Percentiles rank a stretch among this genome's conserved stretches.
Conservation (phyloP, 2,113 vertebrate species). For the Malurus alboscapulatus region DNA sequence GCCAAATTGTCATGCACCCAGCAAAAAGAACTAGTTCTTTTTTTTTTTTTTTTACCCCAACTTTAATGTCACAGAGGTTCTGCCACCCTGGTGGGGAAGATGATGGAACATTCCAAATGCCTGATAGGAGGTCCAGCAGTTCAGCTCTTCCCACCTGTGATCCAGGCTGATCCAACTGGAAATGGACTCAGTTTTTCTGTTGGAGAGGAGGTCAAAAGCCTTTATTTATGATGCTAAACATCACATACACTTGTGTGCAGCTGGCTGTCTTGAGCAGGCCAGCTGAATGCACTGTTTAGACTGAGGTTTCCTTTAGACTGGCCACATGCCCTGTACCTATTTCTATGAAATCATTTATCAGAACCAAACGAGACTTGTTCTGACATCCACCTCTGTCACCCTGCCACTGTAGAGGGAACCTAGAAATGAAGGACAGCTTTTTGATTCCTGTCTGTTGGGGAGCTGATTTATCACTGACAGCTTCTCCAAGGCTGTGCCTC, state of each 20-base stretch:
- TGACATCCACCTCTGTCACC: background rate
- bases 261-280: constrained; percentile 15
- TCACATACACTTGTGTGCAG: constrained; percentile 1
- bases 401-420: background rate
- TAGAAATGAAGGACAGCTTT: background rate
- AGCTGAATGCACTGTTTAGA: background rate
- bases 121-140: background rate
- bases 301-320: background rate
- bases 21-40: background rate
- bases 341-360: background rate
- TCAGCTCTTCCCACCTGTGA: background rate
- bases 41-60: background rate
- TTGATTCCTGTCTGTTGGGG: background rate
- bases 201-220: background rate
- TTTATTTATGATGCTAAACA: background rate
- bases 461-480: background rate
- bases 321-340: constrained; percentile 4
- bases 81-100: background rate
- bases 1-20: background rate
- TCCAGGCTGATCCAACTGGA: background rate
- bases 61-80: background rate
- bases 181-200: background rate
- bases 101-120: background rate
- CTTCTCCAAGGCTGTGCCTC: background rate
- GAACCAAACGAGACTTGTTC: background rate